Evolutionary conservation across 2,797 vertebrate species (phyloP), one percentile per base, ranked within the genome.

Genomic region (Sebastes oblongus): DNA sequence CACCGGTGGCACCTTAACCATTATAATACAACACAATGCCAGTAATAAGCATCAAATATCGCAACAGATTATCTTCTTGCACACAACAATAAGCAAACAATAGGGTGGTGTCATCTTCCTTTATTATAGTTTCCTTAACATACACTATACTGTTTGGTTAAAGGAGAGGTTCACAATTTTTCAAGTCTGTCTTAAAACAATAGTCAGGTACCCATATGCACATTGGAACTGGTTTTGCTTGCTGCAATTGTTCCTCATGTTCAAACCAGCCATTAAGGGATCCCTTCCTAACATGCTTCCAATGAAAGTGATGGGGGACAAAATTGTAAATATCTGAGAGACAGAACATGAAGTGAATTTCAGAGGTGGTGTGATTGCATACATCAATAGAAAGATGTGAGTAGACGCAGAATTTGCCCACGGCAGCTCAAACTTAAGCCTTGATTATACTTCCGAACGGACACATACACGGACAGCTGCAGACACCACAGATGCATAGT

Each of bases 21-120:
- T 65, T 39, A 27, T 32, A 54, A 54, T 30, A 13, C n/a, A 67
- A 18, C 65, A 73, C 42, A 39, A 11, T 3, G 27, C 42, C 55
- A 75, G 66, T 73, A 66, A 76, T 24, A 74, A 73, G 32, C 24
- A 64, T 50, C 8, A 60, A 64, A 74, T 46, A 42, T 27, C 52
- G 11, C 6, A 24, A 69, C 22, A 22, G 29, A 62, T 58, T 22
- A 80, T 22, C 24, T 30, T 46, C 72, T 84, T 50, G 27, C 46
- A 9, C n/a, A 75, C 42, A 66, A 55, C 39, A 59, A 10, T 46
- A 27, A 39, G 34, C 22, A 80, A 18, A 67, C 27, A 10, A 34
- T 24, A 52, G 46, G 30, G 42, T 50, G 39, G 39, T 52, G 30
- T 7, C 56, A 39, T 65, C 29, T 30, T 61, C 3, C 32, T 68